Conservation (phyloP, 2,113 vertebrate genomes). For the Bucco capensis region DNA sequence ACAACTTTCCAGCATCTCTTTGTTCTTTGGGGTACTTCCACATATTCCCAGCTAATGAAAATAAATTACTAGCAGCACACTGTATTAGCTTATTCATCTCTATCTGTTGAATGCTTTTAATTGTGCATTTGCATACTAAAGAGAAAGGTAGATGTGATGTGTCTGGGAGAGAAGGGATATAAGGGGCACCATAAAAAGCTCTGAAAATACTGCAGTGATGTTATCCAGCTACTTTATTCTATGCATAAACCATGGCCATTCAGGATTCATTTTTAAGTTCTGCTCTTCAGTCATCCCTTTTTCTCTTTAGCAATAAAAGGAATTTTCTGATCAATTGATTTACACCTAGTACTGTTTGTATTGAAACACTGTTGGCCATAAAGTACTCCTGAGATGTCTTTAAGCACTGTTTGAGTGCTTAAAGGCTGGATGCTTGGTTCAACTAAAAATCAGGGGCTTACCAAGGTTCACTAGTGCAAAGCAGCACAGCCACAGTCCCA, state of each 20-base stretch:
- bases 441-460: neutral
- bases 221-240: neutral
- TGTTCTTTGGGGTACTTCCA: slow-evolving; percentile 45
- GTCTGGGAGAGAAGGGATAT: neutral
- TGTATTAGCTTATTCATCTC: slow-evolving; percentile 49
- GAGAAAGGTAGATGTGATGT: neutral
- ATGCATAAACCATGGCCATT: neutral
- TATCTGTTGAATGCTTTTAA: slow-evolving; percentile 55
- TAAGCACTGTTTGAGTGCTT: neutral
- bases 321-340: neutral
- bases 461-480: neutral
- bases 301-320: neutral
- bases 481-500: neutral
- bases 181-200: neutral
- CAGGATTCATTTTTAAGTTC: neutral
- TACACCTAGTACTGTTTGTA: neutral
- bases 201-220: neutral
- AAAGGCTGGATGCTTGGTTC: neutral
- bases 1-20: slow-evolving; percentile 46
- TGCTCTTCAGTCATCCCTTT: neutral
- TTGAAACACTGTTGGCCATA: neutral
- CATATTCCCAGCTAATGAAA: slow-evolving; percentile 22
- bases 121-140: slow-evolving; percentile 51
- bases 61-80: slow-evolving; percentile 6
- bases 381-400: neutral